Evolutionary conservation across 37 sponge, comb jelly and placozoan species (phyloP), one percentile per base, ranked within the genome.

Genomic region (Hexactinellida sp.): DNA sequence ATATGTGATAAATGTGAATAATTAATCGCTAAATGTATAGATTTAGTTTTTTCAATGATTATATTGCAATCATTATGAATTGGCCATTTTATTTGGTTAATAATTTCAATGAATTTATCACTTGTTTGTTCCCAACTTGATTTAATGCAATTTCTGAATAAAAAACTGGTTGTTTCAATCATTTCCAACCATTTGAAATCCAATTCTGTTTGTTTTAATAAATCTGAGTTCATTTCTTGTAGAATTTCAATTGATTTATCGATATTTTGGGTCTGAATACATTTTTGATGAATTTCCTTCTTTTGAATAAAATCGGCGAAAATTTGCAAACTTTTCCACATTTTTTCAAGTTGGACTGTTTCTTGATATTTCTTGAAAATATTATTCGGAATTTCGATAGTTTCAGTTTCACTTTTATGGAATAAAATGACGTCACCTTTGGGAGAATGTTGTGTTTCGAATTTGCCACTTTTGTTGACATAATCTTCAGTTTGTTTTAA

Each of bases 1-100:
- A 63, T 63, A 63, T 63, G 76, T 63, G 76, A 21, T n/a, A 63
- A n/a, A 63, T 63, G 13, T 63, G 76, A 63, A 63, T 63, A 63
- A 63, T 10, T 25, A 63, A 63, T 63, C 3, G 76, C 76, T 63
- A 63, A 63, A 28, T n/a, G 76, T 5, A 63, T 63, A 23, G 34
- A 63, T 63, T 63, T 63, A 25, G 76, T 25, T 63, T 63, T 10
- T 7, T 63, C 76, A n/a, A 28, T 63, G 28, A 7, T 63, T 25
- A 21, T 28, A 10, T 7, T 25, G 5, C 5, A 7, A 3, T 63
- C 76, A n/a, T n/a, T 63, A 63, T 63, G 76, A 23, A 63, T 21
- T 63, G 76, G 76, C 76, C 76, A 63, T 7, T 63, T 10, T 7
- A 63, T 23, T 23, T 63, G 28, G 5, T 10, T 25, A 10, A 23